phyloP scores from a whole-genome alignment of 2,113 vertebrate species.

The Morone saxatilis region DNA sequence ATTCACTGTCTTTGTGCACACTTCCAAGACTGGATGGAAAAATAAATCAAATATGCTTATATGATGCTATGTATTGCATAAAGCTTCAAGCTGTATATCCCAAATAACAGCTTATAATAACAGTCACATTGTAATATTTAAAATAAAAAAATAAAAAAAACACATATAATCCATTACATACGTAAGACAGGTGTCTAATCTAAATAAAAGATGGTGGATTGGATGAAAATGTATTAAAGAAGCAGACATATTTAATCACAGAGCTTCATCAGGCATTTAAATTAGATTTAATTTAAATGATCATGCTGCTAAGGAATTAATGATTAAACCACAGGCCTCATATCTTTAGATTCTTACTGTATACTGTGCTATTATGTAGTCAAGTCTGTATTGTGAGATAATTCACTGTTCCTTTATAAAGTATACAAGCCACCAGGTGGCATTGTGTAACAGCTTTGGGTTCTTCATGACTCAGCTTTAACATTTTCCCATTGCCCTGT shows the following conservation, averaged over 20 bases:
- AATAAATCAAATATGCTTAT: neutral
- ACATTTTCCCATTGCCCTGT: slow-evolving; percentile 31
- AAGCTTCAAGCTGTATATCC: neutral
- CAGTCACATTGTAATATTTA: neutral
- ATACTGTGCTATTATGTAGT: neutral
- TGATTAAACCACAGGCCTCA: neutral
- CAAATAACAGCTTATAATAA: neutral
- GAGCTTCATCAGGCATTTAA: neutral
- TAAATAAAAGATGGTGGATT: neutral
- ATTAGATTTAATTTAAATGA: neutral
- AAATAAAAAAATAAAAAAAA: neutral
- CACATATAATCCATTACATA: neutral
- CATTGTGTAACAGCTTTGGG: slow-evolving; percentile 47
- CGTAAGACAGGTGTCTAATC: neutral
- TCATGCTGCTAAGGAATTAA: neutral
- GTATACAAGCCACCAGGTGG: slow-evolving; percentile 69
- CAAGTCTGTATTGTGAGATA: neutral
- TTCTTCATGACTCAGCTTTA: slow-evolving; percentile 67
- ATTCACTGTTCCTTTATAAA: neutral
- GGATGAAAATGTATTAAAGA: neutral
- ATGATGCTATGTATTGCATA: neutral
- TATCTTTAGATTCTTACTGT: neutral
- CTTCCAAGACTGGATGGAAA: neutral
- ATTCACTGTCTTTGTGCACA: neutral
- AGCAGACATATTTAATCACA: neutral